Conservation (phyloP, 2,113 vertebrate species). For the Columbina picui region DNA sequence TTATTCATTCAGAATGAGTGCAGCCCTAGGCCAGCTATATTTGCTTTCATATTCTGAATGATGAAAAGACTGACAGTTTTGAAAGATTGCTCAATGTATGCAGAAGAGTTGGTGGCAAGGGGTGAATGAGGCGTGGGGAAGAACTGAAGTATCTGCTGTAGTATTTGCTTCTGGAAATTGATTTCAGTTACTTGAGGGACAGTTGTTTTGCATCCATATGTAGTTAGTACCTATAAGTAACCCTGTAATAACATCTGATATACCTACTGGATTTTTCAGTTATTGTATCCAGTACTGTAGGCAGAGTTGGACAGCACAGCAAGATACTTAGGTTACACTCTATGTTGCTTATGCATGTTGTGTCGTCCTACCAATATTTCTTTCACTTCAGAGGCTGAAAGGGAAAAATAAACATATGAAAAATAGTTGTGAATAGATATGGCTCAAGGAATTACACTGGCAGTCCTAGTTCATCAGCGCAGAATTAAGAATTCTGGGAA, state of each 20-base stretch:
- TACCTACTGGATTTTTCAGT: neutral
- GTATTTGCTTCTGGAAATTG: neutral
- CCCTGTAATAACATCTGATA: neutral
- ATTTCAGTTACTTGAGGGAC: neutral
- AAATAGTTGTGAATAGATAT: neutral
- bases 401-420: neutral
- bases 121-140: neutral
- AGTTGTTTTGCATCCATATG: neutral
- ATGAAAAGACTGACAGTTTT: neutral
- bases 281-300: neutral
- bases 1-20: neutral
- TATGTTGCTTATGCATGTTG: neutral
- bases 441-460: neutral
- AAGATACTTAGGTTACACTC: neutral
- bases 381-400: neutral
- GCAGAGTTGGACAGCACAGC: neutral
- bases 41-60: neutral
- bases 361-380: neutral
- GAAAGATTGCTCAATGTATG: neutral
- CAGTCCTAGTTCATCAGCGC: neutral
- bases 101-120: neutral
- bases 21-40: neutral
- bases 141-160: neutral
- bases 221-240: neutral
- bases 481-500: neutral